Percentiles rank a stretch among this genome's conserved stretches.
Evolutionary conservation across 2,113 vertebrate genomes (phyloP).

Genomic region (Aythya baeri): DNA sequence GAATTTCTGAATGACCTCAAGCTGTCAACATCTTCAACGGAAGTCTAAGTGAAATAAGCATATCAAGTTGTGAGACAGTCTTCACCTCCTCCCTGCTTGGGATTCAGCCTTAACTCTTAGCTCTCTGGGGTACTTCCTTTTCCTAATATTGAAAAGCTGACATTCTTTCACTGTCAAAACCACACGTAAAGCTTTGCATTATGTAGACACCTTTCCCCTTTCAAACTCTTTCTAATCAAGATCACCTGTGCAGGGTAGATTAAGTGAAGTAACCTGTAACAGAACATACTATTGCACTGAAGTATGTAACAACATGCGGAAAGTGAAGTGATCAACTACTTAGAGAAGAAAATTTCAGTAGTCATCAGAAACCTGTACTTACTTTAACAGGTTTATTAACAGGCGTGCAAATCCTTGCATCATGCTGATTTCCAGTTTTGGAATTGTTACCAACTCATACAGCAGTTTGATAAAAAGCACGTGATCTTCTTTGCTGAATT

Average conservation of each 20-base stretch:
- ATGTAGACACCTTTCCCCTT: not conserved
- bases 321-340: not conserved
- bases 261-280: not conserved
- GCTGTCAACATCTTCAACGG: not conserved
- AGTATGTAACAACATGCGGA: not conserved
- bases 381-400: constrained; percentile 95
- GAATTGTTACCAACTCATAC: constrained; percentile 94
- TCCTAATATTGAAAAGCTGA: not conserved
- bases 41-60: not conserved
- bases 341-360: not conserved
- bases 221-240: not conserved
- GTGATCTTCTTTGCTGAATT: constrained; percentile 98
- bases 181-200: not conserved
- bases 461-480: constrained; percentile 95
- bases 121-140: not conserved
- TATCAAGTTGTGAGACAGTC: not conserved
- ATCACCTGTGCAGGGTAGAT: not conserved
- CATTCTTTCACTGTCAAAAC: not conserved
- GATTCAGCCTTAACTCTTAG: not conserved
- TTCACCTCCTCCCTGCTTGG: not conserved
- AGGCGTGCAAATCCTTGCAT: constrained; percentile 97
- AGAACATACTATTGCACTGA: not conserved
- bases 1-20: not conserved
- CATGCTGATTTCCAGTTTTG: constrained; percentile 96
- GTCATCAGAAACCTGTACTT: constrained; percentile 69